Evolutionary conservation across 1,140 invertebrate species (phyloP).

Genomic region (Doryteuthis pealeii): DNA sequence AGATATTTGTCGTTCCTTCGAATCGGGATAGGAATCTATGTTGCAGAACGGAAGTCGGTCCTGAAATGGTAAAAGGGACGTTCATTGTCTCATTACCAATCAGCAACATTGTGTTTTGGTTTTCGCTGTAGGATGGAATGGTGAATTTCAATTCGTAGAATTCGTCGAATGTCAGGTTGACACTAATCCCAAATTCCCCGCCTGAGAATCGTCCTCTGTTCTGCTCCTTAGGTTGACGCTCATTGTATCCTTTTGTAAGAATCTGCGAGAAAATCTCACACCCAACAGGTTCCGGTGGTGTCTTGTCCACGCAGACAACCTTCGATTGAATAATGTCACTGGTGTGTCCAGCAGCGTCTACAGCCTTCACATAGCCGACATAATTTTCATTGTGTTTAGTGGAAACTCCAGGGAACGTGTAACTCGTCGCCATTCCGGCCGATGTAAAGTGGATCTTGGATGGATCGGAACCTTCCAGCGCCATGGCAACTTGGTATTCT

Average conservation of each 20-base stretch:
- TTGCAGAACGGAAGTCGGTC: neutral
- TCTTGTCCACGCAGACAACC: constrained; percentile 29
- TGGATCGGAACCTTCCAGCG: too few species aligned
- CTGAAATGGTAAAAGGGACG: neutral
- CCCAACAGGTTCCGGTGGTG: constrained; percentile 21
- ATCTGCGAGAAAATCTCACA: neutral
- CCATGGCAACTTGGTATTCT: constrained; percentile 25
- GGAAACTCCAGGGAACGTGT: constrained; percentile 8
- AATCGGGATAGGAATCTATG: neutral
- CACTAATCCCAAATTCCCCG: neutral
- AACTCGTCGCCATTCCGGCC: constrained; percentile 16
- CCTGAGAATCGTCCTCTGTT: neutral
- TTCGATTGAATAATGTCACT: constrained; percentile 18
- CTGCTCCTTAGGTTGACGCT: neutral
- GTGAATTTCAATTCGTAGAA: neutral
- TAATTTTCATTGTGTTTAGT: constrained; percentile 23
- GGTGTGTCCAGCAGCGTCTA: constrained; percentile 31
- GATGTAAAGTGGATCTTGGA: neutral
- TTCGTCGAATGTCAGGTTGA: neutral
- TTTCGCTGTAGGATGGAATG: neutral
- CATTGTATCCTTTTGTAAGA: neutral
- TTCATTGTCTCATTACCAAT: neutral
- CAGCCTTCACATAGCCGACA: constrained; percentile 24
- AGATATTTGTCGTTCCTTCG: neutral
- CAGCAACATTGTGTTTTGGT: neutral